Evolutionary conservation across 2,113 vertebrate genomes (phyloP).

Genomic region (Phocoena sinus): DNA sequence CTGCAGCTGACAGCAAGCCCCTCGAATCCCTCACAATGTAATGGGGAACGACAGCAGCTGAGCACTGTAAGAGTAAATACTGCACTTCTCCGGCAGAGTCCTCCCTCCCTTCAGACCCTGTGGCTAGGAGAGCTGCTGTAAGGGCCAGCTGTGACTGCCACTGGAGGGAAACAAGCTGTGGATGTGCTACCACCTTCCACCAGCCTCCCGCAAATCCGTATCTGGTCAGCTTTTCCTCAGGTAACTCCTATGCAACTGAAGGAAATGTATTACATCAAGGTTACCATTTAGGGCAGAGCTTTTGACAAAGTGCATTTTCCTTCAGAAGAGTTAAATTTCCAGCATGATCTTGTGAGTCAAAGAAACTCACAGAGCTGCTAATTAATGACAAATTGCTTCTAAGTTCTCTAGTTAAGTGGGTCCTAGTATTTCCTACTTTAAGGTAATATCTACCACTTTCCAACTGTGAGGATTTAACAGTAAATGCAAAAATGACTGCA

Average conservation of each 20-base stretch:
- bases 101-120: not conserved
- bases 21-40: not conserved
- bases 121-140: not conserved
- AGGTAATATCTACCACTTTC: not conserved
- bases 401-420: constrained; percentile 11
- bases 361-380: not conserved
- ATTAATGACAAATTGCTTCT: not conserved
- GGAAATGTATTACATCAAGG: not conserved
- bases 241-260: not conserved
- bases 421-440: not conserved
- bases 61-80: too few species aligned
- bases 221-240: not conserved
- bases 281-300: not conserved
- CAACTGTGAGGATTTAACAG: not conserved
- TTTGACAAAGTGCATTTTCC: not conserved
- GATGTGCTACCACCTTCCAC: not conserved
- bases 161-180: not conserved
- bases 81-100: not conserved
- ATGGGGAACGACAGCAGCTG: not conserved
- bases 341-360: not conserved
- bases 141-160: not conserved
- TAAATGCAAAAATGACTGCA: not conserved
- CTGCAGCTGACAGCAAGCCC: not conserved
- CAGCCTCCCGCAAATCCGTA: not conserved
- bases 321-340: not conserved